A percentile compares a stretch with the other conserved stretches of the same genome.
Evolutionary conservation across 2,888 invertebrate species (phyloP).

Genomic region (Aelia acuminata): DNA sequence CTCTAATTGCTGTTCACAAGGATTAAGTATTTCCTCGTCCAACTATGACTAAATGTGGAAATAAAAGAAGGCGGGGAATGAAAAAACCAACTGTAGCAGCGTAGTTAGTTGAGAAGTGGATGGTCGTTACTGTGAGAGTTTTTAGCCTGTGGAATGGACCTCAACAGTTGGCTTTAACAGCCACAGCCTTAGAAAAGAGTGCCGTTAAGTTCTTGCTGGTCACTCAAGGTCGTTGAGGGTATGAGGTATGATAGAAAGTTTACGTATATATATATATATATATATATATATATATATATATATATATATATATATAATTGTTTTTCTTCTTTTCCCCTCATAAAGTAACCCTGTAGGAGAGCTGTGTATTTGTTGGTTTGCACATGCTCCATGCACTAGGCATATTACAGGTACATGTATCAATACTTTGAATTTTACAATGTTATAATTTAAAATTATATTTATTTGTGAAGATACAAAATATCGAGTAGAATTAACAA

Average conservation of each 20-base stretch:
- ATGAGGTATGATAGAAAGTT: background rate
- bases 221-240: background rate
- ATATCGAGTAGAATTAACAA: no score
- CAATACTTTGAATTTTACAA: no score
- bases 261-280: no score
- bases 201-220: background rate
- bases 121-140: background rate
- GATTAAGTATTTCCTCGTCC: slow-evolving; percentile 38
- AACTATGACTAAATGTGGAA: background rate
- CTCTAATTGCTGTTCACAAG: slow-evolving; percentile 25
- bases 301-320: background rate
- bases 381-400: no score
- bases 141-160: slow-evolving; percentile 14
- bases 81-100: slow-evolving; percentile 22
- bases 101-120: background rate
- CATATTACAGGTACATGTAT: no score
- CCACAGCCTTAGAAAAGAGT: slow-evolving; percentile 14
- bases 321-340: no score
- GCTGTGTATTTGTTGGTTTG: no score
- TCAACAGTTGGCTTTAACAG: background rate
- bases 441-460: no score
- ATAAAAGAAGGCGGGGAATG: background rate
- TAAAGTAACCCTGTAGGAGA: no score
- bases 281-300: no score
- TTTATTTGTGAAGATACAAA: no score